A percentile compares a stretch with the other conserved stretches of the same genome.
Conservation (phyloP, 2,888 invertebrate species). For the Eristalis intricaria region DNA sequence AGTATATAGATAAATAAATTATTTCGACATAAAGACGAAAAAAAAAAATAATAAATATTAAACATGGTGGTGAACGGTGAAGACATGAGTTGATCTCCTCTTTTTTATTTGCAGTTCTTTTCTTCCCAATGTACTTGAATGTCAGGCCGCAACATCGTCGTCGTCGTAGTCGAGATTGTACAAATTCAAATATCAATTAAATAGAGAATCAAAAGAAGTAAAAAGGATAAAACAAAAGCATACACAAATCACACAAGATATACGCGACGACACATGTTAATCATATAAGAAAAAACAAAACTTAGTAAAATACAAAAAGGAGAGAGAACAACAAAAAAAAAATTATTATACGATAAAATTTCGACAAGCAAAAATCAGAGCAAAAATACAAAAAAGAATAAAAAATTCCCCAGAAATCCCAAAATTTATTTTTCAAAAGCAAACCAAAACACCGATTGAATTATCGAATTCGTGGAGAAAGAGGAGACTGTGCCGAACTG, state of each 20-base stretch:
- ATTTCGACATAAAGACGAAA: constrained; percentile 3
- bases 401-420: background rate
- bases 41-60: constrained; percentile 43
- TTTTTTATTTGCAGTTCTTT: constrained; percentile 70
- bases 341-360: background rate
- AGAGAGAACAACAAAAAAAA: constrained; percentile 9
- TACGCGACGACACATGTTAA: constrained; percentile 48
- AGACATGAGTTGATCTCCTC: constrained; percentile 65
- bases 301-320: background rate
- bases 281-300: constrained; percentile 20
- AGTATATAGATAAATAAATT: constrained; percentile 12
- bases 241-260: constrained; percentile 3
- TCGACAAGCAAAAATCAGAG: constrained; percentile 3
- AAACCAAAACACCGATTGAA: constrained; percentile 14
- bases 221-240: constrained; percentile 23
- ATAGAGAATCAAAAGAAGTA: constrained; percentile 29
- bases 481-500: constrained; percentile 6
- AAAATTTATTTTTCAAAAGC: constrained; percentile 7
- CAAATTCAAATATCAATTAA: constrained; percentile 46
- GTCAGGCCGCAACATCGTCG: constrained; percentile 61
- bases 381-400: constrained; percentile 1
- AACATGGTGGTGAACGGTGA: constrained; percentile 53
- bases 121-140: constrained; percentile 67
- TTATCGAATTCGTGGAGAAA: constrained; percentile 3
- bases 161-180: constrained; percentile 53